Conservation (phyloP, 2,113 vertebrate species). For the Phasianus colchicus region DNA sequence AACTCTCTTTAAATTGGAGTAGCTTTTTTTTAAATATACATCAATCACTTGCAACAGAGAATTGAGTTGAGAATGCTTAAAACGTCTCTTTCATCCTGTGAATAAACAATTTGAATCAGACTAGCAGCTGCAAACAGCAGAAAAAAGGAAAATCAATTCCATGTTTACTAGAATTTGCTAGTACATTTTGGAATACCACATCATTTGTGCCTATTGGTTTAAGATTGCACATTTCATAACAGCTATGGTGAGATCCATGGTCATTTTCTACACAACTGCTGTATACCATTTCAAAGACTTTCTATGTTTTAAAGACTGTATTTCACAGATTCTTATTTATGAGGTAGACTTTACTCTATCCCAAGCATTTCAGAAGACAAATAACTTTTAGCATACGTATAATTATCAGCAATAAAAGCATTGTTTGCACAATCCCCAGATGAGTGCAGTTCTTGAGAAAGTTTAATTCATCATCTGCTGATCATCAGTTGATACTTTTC, state of each 20-base stretch:
- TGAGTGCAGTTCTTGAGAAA: neutral
- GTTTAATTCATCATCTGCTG: neutral
- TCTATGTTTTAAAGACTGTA: neutral
- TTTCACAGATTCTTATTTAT: neutral
- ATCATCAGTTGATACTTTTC: neutral
- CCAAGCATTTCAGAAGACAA: neutral
- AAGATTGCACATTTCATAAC: neutral
- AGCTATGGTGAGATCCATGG: neutral
- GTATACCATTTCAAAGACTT: neutral
- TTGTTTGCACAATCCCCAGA: neutral
- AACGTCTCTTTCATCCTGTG: constrained; percentile 70
- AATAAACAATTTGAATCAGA: constrained; percentile 81
- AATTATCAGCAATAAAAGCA: neutral
- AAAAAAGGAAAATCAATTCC: constrained; percentile 27
- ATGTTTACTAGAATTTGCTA: constrained; percentile 33
- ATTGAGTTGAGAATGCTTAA: constrained; percentile 71
- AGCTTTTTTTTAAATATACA: constrained; percentile 67
- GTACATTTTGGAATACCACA: constrained; percentile 22
- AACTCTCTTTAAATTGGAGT: constrained; percentile 84
- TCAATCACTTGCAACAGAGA: constrained; percentile 73
- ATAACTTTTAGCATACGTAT: neutral
- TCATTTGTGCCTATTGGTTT: constrained; percentile 22
- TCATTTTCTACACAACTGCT: neutral
- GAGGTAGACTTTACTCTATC: neutral
- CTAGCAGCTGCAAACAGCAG: constrained; percentile 57